These are phyloP conservation scores for Esox masquinongy DNA, from an alignment of 2,797 vertebrate genomes.

Conservation along the genomic window DNA sequence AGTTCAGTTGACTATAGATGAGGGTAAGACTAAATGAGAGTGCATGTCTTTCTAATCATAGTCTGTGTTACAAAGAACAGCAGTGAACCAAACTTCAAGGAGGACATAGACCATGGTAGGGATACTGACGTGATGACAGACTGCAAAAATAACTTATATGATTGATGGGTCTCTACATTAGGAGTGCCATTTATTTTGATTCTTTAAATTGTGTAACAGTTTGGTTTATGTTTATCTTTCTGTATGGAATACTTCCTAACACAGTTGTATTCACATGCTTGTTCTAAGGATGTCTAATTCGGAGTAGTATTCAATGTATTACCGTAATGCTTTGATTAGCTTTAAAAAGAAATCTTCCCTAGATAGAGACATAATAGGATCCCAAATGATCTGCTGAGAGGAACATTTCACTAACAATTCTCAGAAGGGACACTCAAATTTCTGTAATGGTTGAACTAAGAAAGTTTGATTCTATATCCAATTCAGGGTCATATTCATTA, in stretches of 20 bases:
- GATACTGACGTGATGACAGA: neutral
- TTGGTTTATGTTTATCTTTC: constrained; percentile 13
- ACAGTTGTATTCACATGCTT: constrained; percentile 25
- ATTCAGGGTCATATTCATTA: constrained; percentile 18
- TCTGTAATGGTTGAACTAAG: constrained; percentile 39
- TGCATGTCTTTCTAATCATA: neutral
- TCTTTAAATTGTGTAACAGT: neutral
- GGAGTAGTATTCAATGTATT: constrained; percentile 11
- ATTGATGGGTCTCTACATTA: neutral
- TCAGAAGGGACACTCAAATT: constrained; percentile 16
- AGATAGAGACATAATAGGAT: neutral
- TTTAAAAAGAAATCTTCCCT: constrained; percentile 25
- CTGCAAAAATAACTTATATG: neutral
- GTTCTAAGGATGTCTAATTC: constrained; percentile 6
- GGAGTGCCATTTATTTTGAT: neutral
- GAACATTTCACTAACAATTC: constrained; percentile 17
- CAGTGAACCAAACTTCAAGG: neutral
- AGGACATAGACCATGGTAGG: neutral
- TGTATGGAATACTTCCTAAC: constrained; percentile 31
- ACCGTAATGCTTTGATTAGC: constrained; percentile 16
- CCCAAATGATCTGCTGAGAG: constrained; percentile 16
- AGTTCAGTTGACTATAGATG: neutral
- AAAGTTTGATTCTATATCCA: constrained; percentile 33
- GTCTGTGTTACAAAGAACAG: neutral
- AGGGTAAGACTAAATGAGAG: neutral